Conservation (phyloP, 2,797 vertebrate species). For the Chelon labrosus region DNA sequence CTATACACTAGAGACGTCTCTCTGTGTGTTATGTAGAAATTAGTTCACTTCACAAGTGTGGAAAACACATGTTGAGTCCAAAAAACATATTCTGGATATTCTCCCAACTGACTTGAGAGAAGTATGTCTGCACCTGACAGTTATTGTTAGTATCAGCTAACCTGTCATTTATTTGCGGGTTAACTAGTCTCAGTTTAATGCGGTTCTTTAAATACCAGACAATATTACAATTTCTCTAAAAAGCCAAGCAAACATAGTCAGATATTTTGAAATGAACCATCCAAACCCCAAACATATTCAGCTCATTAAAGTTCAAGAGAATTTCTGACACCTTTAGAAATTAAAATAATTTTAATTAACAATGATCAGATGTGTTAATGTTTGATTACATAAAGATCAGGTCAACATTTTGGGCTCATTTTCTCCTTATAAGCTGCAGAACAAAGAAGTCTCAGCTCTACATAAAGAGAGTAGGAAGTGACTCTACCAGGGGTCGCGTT, state of each 20-base stretch:
- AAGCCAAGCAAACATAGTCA: neutral
- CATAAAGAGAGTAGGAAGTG: too few species aligned
- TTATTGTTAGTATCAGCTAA: constrained; percentile 1
- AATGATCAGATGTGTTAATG: too few species aligned
- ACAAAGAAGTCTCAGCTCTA: too few species aligned
- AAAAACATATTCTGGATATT: neutral
- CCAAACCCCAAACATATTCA: neutral
- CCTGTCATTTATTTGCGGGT: neutral
- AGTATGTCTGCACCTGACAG: neutral
- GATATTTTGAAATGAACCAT: neutral
- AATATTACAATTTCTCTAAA: neutral
- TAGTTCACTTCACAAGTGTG: neutral
- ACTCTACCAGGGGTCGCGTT: too few species aligned
- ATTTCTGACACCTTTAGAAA: too few species aligned
- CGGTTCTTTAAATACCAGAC: neutral
- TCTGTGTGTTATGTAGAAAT: neutral
- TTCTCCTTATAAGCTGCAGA: too few species aligned
- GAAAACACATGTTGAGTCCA: neutral
- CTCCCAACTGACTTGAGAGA: neutral
- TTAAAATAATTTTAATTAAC: too few species aligned
- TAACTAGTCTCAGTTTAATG: neutral
- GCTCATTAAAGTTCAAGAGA: too few species aligned
- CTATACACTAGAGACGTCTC: neutral
- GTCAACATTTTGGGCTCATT: too few species aligned
- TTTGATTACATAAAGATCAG: too few species aligned